Evolutionary conservation across 2,113 vertebrate genomes (phyloP).

Genomic region (Malaclemys terrapin): DNA sequence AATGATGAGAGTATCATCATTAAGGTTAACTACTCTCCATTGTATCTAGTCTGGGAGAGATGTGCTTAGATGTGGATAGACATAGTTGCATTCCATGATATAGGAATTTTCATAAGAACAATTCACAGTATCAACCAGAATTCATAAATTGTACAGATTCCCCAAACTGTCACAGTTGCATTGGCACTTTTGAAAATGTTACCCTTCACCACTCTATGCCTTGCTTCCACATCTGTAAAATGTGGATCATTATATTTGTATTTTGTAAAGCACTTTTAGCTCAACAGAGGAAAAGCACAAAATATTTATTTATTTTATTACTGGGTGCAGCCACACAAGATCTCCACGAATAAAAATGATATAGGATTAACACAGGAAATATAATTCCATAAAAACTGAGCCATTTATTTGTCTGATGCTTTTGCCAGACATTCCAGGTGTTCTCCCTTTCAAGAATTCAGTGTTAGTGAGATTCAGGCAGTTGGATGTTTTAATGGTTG

Average conservation of each 20-base stretch:
- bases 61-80: not conserved
- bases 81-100: not conserved
- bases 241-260: not conserved
- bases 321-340: not conserved
- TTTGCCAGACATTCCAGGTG: not conserved
- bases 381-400: not conserved
- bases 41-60: not conserved
- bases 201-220: not conserved
- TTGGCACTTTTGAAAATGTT: not conserved
- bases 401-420: not conserved
- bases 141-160: not conserved
- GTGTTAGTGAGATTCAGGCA: not conserved
- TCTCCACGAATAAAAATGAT: not conserved
- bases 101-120: not conserved
- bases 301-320: not conserved
- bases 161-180: not conserved
- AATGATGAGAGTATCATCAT: not conserved
- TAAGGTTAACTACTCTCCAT: not conserved
- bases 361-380: not conserved
- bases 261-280: not conserved
- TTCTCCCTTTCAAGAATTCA: slow-evolving; percentile 26
- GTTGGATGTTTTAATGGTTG: not conserved
- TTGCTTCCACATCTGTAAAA: not conserved
- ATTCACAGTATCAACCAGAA: not conserved
- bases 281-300: not conserved